Conservation (phyloP, 2,113 vertebrate genomes). For the Notiomystis cincta region DNA sequence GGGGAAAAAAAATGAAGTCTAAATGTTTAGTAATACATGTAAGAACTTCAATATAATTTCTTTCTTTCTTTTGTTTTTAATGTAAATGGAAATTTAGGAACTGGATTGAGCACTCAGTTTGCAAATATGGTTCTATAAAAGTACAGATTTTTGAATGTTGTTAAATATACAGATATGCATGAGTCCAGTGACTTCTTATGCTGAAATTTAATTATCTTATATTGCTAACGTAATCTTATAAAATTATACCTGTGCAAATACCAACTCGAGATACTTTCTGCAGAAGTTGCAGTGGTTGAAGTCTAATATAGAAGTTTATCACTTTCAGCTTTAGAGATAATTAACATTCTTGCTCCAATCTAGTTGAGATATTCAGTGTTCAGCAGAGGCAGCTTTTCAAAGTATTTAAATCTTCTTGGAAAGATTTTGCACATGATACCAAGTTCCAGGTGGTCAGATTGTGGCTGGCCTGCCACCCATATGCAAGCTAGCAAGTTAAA, state of each 20-base stretch:
- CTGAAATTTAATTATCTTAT: not conserved
- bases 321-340: not conserved
- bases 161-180: not conserved
- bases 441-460: not conserved
- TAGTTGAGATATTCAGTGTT: not conserved
- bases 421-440: not conserved
- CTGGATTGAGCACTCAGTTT: not conserved
- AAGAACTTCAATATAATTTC: not conserved
- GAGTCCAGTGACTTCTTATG: not conserved
- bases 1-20: not conserved
- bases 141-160: not conserved
- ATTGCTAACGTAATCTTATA: not conserved
- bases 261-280: not conserved
- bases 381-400: not conserved
- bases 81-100: not conserved
- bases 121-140: not conserved
- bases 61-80: not conserved
- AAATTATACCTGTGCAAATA: not conserved
- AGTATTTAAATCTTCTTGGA: not conserved
- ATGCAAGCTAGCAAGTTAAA: not conserved
- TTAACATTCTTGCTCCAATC: not conserved
- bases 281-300: not conserved
- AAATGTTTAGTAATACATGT: not conserved
- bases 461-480: not conserved
- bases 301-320: not conserved